Percentiles rank a stretch among this genome's conserved stretches.
Evolutionary conservation across 1,140 invertebrate species (phyloP).

Genomic region (Drosophila kanapiae): DNA sequence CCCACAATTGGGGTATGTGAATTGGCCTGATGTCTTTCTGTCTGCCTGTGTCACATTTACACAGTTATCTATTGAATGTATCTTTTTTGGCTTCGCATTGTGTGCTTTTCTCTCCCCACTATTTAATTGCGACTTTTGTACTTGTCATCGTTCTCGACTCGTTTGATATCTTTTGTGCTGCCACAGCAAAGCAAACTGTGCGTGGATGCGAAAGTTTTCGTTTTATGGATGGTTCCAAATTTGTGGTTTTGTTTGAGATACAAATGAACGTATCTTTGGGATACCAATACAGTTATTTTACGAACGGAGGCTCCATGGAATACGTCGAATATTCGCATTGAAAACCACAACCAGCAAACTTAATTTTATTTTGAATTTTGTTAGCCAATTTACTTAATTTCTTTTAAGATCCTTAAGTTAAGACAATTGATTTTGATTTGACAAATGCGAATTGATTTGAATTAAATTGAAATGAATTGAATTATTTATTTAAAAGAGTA

Average conservation of each 20-base stretch:
- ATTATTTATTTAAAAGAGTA: background rate
- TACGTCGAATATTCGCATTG: too few species aligned
- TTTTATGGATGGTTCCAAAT: slow-evolving; percentile 4
- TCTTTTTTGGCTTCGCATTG: slow-evolving; percentile 44
- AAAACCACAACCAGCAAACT: background rate
- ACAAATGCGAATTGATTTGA: background rate
- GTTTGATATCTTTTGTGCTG: slow-evolving; percentile 29
- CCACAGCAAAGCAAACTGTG: slow-evolving; percentile 10
- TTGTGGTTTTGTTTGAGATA: slow-evolving; percentile 21
- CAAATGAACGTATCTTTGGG: background rate
- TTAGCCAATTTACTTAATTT: background rate
- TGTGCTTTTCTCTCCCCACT: slow-evolving; percentile 50
- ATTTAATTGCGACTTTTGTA: slow-evolving; percentile 58
- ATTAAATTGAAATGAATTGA: slow-evolving; percentile 1
- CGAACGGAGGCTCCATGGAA: background rate
- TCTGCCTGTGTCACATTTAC: slow-evolving; percentile 27
- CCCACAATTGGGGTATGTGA: slow-evolving; percentile 31
- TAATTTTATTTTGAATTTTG: background rate
- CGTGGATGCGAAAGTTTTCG: slow-evolving; percentile 37
- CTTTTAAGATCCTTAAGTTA: background rate
- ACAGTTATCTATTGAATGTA: slow-evolving; percentile 66
- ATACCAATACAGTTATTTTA: background rate
- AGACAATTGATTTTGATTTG: background rate
- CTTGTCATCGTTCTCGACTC: slow-evolving; percentile 42
- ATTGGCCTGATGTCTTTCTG: slow-evolving; percentile 29